Evolutionary conservation across 2,113 vertebrate genomes (phyloP).

Genomic region (Takifugu bimaculatus): DNA sequence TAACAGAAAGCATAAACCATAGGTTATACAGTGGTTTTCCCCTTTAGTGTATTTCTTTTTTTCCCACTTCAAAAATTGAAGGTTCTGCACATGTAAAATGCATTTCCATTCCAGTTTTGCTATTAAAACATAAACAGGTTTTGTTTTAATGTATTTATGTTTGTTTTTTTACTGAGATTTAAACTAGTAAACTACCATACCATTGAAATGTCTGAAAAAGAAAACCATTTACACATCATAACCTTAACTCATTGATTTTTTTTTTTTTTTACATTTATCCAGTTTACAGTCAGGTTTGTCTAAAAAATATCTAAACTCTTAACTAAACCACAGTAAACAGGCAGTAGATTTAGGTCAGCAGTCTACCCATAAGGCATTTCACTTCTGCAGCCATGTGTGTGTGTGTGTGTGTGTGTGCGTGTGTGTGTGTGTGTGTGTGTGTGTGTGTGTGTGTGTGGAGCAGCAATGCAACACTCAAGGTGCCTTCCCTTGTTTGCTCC

Average conservation of each 20-base stretch:
- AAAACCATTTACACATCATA: too few relatives aligned
- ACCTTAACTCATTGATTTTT: too few relatives aligned
- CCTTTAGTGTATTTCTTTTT: too few relatives aligned
- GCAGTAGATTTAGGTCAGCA: slow-evolving; percentile 46
- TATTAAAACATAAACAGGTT: too few relatives aligned
- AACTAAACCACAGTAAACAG: neutral
- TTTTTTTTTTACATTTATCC: neutral
- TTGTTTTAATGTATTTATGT: too few relatives aligned
- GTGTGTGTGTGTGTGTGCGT: neutral
- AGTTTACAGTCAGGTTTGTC: neutral
- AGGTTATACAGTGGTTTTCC: neutral
- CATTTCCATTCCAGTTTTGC: too few relatives aligned
- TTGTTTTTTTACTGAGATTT: too few relatives aligned
- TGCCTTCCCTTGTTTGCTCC: slow-evolving; percentile 39
- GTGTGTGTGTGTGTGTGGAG: slow-evolving; percentile 7
- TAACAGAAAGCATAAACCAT: neutral
- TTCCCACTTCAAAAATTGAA: too few relatives aligned
- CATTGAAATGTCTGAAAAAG: too few relatives aligned
- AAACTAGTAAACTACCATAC: too few relatives aligned
- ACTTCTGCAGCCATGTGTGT: slow-evolving; percentile 6
- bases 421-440: slow-evolving; percentile 8
- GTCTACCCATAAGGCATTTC: slow-evolving; percentile 19
- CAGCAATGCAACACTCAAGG: slow-evolving; percentile 44
- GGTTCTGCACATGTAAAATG: too few relatives aligned
- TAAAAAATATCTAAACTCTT: neutral